Percentiles rank a stretch among this genome's conserved stretches.
Evolutionary conservation across 2,888 invertebrate genomes (phyloP).

Genomic region (Chrysolina haemoptera): DNA sequence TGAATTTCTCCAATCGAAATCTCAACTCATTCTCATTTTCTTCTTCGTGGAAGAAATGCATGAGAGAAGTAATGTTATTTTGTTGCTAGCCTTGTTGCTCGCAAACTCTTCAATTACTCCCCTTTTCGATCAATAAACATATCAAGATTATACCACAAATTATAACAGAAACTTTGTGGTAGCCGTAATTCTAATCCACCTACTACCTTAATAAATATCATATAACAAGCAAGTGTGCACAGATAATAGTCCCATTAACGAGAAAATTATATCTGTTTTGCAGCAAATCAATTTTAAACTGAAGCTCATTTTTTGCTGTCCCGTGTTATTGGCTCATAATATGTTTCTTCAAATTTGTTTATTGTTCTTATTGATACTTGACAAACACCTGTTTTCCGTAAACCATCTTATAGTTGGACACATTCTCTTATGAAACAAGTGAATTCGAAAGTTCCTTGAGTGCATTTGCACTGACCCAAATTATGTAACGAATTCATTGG

Average conservation of each 20-base stretch:
- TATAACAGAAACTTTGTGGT: constrained; percentile 9
- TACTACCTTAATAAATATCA: constrained; percentile 8
- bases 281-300: background rate
- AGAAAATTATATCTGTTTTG: background rate
- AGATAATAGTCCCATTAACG: constrained; percentile 17
- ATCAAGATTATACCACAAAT: constrained; percentile 18
- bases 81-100: background rate
- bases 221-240: constrained; percentile 14
- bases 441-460: constrained; percentile 48
- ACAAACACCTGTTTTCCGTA: constrained; percentile 5
- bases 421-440: constrained; percentile 42
- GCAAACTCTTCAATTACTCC: background rate
- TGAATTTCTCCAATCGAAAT: too few species aligned
- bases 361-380: background rate
- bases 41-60: background rate
- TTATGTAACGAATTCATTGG: constrained; percentile 44
- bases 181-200: constrained; percentile 19
- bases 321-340: background rate
- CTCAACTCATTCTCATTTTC: too few species aligned
- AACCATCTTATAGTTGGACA: constrained; percentile 13
- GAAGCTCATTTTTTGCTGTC: background rate
- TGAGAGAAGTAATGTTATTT: background rate
- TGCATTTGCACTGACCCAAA: constrained; percentile 48
- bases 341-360: background rate
- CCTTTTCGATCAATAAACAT: constrained; percentile 3